Conservation (phyloP, 2,888 invertebrate genomes). For the Elegia similella region DNA sequence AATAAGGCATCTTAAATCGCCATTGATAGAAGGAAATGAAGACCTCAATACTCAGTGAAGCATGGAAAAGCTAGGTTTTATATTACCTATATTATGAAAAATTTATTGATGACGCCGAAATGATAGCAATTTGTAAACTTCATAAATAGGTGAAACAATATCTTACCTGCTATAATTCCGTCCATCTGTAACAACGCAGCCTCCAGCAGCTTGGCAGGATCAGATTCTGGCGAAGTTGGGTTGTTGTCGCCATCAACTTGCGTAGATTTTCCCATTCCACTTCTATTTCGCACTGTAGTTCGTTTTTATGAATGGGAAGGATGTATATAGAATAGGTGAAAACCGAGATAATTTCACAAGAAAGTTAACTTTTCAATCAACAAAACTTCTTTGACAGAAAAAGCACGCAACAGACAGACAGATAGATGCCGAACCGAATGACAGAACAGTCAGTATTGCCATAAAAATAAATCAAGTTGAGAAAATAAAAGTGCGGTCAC, state of each 20-base stretch:
- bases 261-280: conserved; percentile 73
- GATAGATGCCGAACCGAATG: background rate
- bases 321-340: conserved; percentile 13
- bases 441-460: conserved; percentile 1
- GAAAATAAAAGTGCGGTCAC: too few species aligned
- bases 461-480: conserved; percentile 19
- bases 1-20: background rate
- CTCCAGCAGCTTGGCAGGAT: conserved; percentile 92
- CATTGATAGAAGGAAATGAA: conserved; percentile 31
- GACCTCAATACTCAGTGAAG: conserved; percentile 49
- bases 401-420: background rate
- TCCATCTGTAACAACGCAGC: conserved; percentile 94
- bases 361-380: conserved; percentile 64
- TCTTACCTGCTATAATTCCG: conserved; percentile 90
- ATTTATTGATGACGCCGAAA: background rate
- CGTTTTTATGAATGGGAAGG: background rate
- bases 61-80: conserved; percentile 33
- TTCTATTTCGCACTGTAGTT: conserved; percentile 17
- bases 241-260: conserved; percentile 77
- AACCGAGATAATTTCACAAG: conserved; percentile 33
- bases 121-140: background rate
- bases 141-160: background rate
- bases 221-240: conserved; percentile 85
- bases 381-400: conserved; percentile 49
- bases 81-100: background rate